Evolutionary conservation across 2,888 invertebrate species (phyloP).

Genomic region (Empis livida): DNA sequence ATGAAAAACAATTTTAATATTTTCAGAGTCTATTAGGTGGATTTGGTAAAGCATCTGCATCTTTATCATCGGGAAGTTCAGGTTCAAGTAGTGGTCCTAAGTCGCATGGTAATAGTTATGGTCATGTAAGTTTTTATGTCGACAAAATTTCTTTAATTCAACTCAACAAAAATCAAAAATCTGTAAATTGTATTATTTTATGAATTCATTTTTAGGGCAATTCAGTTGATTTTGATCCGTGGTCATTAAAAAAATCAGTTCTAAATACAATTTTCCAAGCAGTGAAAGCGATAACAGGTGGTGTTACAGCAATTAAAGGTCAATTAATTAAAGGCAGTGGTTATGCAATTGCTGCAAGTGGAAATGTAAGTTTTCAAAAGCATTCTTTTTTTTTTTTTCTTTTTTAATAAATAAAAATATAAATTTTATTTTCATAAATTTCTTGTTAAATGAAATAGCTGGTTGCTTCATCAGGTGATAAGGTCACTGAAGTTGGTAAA

Average conservation of each 20-base stretch:
- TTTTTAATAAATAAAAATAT: not conserved
- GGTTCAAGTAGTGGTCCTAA: conserved; percentile 26
- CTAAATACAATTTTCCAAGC: conserved; percentile 74
- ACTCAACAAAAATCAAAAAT: too few species aligned
- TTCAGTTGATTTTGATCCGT: conserved; percentile 46
- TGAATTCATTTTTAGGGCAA: too few species aligned
- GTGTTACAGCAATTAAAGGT: conserved; percentile 76
- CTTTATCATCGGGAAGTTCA: conserved; percentile 33
- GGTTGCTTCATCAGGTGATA: conserved; percentile 64
- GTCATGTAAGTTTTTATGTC: conserved; percentile 10
- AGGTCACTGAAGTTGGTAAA: conserved; percentile 65
- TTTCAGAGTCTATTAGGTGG: conserved; percentile 26
- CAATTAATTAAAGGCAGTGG: conserved; percentile 78
- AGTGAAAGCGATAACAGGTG: conserved; percentile 76
- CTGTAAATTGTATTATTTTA: too few species aligned
- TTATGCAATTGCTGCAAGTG: conserved; percentile 47
- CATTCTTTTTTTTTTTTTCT: too few species aligned
- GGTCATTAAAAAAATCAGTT: conserved; percentile 70
- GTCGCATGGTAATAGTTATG: conserved; percentile 11
- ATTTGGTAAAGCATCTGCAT: conserved; percentile 33
- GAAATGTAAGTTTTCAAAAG: conserved; percentile 31
- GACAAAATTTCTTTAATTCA: too few species aligned
- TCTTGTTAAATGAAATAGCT: conserved; percentile 30
- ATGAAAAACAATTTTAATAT: not conserved
- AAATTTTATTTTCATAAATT: not conserved